Evolutionary conservation across 2,797 vertebrate species (phyloP).

Genomic region (Acropternis orthonyx): DNA sequence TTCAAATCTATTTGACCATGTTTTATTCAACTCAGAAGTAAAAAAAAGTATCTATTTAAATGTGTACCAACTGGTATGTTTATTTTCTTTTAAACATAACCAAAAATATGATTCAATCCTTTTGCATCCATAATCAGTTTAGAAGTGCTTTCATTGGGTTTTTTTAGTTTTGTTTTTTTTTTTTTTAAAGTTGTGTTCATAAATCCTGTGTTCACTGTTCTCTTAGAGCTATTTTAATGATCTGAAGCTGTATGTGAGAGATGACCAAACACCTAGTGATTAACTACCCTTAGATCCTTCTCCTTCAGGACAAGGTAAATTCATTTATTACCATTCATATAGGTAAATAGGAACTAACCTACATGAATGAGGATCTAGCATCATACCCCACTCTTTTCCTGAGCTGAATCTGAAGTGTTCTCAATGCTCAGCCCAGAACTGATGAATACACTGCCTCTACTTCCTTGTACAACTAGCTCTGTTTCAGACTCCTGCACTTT

Average conservation of each 20-base stretch:
- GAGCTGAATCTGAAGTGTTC: neutral
- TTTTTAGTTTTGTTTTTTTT: neutral
- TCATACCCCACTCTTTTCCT: neutral
- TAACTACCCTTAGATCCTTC: neutral
- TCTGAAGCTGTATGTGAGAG: neutral
- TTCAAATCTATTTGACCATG: neutral
- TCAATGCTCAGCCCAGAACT: neutral
- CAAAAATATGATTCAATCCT: neutral
- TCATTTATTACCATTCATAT: neutral
- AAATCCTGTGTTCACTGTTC: neutral
- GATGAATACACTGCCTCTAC: neutral
- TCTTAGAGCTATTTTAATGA: neutral
- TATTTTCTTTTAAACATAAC: neutral
- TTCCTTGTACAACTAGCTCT: neutral
- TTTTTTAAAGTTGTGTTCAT: neutral
- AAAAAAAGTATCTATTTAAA: neutral
- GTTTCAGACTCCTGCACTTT: neutral
- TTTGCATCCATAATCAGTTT: neutral
- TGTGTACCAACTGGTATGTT: neutral
- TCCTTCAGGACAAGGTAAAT: neutral
- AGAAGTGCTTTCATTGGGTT: neutral
- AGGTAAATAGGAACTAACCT: neutral
- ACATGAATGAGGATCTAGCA: neutral
- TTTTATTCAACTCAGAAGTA: neutral
- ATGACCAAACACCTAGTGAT: neutral